phyloP scores from a whole-genome alignment of 1,140 invertebrate species.

The Microvelia longipes region DNA sequence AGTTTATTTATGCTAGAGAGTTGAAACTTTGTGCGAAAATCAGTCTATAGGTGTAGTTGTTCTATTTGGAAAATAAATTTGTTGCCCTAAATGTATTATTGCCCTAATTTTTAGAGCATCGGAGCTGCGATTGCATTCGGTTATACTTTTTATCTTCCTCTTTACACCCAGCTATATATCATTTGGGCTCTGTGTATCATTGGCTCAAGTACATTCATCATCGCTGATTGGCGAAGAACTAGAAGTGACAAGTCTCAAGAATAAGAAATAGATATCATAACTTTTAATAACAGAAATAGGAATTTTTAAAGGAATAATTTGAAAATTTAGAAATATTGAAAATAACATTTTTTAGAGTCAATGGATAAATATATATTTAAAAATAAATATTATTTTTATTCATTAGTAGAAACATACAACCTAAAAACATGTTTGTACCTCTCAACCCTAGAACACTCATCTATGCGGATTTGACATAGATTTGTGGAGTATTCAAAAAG shows the following conservation, averaged over 20 bases:
- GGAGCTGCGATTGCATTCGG: conserved; percentile 78
- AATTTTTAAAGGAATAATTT: too few relatives aligned
- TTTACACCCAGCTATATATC: conserved; percentile 67
- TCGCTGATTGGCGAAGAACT: conserved; percentile 41
- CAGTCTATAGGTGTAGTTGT: conserved; percentile 27
- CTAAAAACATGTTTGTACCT: too few relatives aligned
- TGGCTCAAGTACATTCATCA: conserved; percentile 64
- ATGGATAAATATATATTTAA: too few relatives aligned
- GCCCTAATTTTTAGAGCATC: conserved; percentile 50
- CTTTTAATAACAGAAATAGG: too few relatives aligned
- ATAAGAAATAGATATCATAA: too few relatives aligned
- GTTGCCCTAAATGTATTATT: neutral
- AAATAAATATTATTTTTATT: too few relatives aligned
- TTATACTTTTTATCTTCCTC: conserved; percentile 58
- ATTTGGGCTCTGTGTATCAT: conserved; percentile 52
- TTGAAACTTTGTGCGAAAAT: neutral
- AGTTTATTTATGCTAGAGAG: neutral
- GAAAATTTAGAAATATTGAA: too few relatives aligned
- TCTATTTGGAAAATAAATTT: conserved; percentile 36
- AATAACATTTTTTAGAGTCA: too few relatives aligned
- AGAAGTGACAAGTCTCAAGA: conserved; percentile 5
- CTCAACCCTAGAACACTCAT: too few relatives aligned
- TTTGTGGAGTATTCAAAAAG: too few relatives aligned
- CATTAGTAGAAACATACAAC: too few relatives aligned
- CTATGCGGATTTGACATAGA: too few relatives aligned